Evolutionary conservation across 1,140 invertebrate genomes (phyloP), one percentile per base, ranked within the genome.

Genomic region (Monochamus saltuarius): DNA sequence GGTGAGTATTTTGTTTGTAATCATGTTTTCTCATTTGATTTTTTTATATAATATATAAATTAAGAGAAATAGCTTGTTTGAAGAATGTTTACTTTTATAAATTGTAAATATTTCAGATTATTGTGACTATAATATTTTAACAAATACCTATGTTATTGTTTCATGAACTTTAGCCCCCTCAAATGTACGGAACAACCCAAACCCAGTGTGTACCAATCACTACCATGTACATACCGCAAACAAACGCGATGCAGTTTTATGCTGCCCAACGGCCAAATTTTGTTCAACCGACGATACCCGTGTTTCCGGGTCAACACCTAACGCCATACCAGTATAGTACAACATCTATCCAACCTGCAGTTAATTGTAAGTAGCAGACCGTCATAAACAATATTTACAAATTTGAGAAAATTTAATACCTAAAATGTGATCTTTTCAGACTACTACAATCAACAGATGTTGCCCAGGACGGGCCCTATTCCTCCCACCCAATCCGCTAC

Each of bases 1-100:
- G 55, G 69, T 72, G 64, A 65, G 66, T 64, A 16, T 40, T 42
- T 14, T 29, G 29, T 38, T 34, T 19, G 10, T 14, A 19, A 42
- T 29, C 22, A 29, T 6, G 6, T 29, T 29, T 29, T 3, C 6
- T 43, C 11, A 43, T 14, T 9, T 8, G 17, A 50, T 29, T 50
- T 34, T 50, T 29, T 50, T 50, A 1, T 29, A 16, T 35, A 29
- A n/a, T 47, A 47, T 47, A 16, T 47, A 47, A n/a, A n/a, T n/a
- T n/a, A n/a, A n/a, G n/a, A n/a, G n/a, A n/a, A n/a, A n/a, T n/a
- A n/a, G n/a, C n/a, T n/a, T n/a, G n/a, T n/a, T n/a, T n/a, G n/a
- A n/a, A n/a, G n/a, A n/a, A n/a, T n/a, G n/a, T n/a, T n/a, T n/a
- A n/a, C n/a, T n/a, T n/a, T n/a, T n/a, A n/a, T n/a, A n/a, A n/a